Base-by-base conservation (phyloP, 1,140 invertebrate genomes). In the Drosophila eugracilis region DNA sequence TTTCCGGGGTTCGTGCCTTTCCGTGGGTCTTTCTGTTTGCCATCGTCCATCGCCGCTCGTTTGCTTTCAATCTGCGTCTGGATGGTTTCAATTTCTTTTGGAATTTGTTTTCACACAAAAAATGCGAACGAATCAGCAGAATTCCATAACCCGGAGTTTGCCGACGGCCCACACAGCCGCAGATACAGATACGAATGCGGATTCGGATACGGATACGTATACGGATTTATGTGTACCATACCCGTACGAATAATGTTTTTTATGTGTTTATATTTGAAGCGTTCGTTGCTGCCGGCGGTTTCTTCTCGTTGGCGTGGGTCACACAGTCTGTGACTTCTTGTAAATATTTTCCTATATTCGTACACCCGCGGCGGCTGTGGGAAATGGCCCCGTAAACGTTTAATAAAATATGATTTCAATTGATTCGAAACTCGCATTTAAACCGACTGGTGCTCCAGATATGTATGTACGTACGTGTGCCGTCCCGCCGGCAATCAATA, bases 361-460 rank as follows among this genome's bases (percentile, higher is more conserved):
- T 57, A 14, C 53, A 32, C 70, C 58, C 19, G 60, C 58, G 57
- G 80, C 81, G 81, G 65, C 81, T 85, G 80, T 77, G 77, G 58
- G 41, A 86, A 85, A 85, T 85, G 80, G 66, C 69, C 67, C 73
- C 58, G 81, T 85, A 86, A 85, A 85, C 81, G 81, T 85, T 85
- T 85, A 85, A 85, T 85, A 85, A 85, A 85, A 86, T 85, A 85
- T 85, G 81, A 81, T 85, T 85, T 77, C 77, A 86, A 81, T 85
- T 86, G 80, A 86, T 85, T 85, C 77, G 74, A 79, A 63, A 79
- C 72, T 86, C 67, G 65, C 81, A 86, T 85, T 80, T 73, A 75
- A 85, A 76, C 54, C 55, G 49, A 67, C 76, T 66, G 71, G 34
- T 84, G 72, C 77, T 50, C 37, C 47, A 76, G 78, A 85, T 60